Conservation (phyloP, 2,888 invertebrate genomes). For the Trichogramma evanescens region DNA sequence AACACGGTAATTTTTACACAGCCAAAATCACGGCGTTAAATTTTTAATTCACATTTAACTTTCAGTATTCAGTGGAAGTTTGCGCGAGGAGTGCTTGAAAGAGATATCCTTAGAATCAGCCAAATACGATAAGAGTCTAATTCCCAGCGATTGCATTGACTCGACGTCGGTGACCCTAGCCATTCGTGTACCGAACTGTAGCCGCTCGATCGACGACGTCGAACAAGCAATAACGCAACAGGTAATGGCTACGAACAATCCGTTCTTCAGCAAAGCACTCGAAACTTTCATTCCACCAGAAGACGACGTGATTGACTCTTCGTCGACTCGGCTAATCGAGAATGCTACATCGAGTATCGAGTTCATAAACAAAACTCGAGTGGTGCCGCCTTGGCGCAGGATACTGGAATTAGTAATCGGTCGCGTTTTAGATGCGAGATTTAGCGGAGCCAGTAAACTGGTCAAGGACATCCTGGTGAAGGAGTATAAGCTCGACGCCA, state of each 20-base stretch:
- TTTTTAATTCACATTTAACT: conserved; percentile 11
- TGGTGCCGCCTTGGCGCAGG: conserved; percentile 45
- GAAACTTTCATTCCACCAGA: conserved; percentile 41
- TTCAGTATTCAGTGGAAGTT: conserved; percentile 32
- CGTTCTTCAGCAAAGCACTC: conserved; percentile 49
- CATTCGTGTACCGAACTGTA: conserved; percentile 2
- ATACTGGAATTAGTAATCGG: conserved; percentile 45
- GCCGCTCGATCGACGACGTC: conserved; percentile 26
- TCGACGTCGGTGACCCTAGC: conserved; percentile 7
- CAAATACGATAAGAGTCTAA: conserved; percentile 27
- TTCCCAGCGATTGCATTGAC: conserved; percentile 23
- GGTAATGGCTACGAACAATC: conserved; percentile 36
- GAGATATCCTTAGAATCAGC: conserved; percentile 34
- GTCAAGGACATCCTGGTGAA: conserved; percentile 49
- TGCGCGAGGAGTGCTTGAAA: conserved; percentile 35
- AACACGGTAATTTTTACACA: conserved; percentile 23
- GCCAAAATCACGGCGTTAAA: not conserved
- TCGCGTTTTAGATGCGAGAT: conserved; percentile 45
- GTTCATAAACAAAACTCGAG: conserved; percentile 23
- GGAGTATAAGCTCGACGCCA: conserved; percentile 48
- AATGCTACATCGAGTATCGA: not conserved
- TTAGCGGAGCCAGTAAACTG: conserved; percentile 46
- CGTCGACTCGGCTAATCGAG: not conserved
- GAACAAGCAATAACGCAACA: conserved; percentile 35
- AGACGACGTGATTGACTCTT: not conserved